A percentile compares a stretch with the other conserved stretches of the same genome.
phyloP scores from a whole-genome alignment of 2,797 vertebrate species.

The Sebastes itinus region DNA sequence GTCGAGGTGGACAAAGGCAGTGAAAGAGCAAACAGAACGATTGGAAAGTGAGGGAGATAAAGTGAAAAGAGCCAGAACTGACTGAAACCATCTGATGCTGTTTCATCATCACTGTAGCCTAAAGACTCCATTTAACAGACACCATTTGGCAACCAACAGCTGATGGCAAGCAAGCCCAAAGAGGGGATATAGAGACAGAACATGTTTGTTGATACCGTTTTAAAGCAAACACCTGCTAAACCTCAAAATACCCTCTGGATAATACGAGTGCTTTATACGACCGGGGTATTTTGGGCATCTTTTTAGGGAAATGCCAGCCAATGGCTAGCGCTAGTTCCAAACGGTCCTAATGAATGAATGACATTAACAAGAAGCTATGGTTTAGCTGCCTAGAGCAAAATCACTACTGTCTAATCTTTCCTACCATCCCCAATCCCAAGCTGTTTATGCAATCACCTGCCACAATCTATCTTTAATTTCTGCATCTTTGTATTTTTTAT shows the following conservation, averaged over 20 bases:
- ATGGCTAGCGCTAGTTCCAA: background rate
- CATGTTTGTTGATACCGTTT: background rate
- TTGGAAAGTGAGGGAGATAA: background rate
- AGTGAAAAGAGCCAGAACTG: background rate
- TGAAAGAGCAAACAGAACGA: background rate
- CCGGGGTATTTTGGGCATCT: background rate
- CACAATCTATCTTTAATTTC: background rate
- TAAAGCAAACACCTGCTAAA: constrained; percentile 6
- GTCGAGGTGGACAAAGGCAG: background rate
- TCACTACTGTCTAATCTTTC: too few species aligned
- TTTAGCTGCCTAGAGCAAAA: too few species aligned
- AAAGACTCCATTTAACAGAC: constrained; percentile 22
- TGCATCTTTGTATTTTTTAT: background rate
- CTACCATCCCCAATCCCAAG: too few species aligned
- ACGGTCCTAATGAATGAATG: background rate
- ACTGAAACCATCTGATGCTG: background rate
- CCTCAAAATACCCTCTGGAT: background rate
- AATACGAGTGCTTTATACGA: background rate
- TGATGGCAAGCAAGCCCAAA: background rate
- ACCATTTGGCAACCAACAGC: constrained; percentile 14
- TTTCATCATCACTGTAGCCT: background rate
- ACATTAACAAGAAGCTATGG: background rate
- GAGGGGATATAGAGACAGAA: background rate
- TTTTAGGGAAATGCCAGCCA: background rate
- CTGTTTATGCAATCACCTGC: background rate